Conservation (phyloP, 2,888 invertebrate genomes). For the Ferrisia virgata region DNA sequence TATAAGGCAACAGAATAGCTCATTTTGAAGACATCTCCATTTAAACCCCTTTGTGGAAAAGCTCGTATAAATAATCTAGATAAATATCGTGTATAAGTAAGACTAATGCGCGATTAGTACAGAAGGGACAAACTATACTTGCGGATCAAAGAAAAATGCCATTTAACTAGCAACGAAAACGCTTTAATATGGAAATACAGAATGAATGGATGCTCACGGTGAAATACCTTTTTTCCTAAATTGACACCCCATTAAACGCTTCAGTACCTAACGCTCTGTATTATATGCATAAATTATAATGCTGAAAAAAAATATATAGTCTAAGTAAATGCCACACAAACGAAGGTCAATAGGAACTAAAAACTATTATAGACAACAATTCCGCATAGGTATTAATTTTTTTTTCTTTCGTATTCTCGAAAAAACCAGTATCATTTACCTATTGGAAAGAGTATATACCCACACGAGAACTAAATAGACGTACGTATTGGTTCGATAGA, state of each 20-base stretch:
- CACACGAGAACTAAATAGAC: not conserved
- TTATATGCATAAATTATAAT: no score
- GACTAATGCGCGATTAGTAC: constrained; percentile 28
- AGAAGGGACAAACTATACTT: not conserved
- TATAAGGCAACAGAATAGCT: not conserved
- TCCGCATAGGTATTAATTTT: no score
- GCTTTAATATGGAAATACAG: not conserved
- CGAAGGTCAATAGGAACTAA: no score
- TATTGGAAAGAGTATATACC: no score
- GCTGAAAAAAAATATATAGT: no score
- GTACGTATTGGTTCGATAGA: not conserved
- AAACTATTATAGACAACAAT: no score
- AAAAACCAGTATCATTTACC: no score
- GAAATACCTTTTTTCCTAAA: no score
- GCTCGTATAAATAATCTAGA: constrained; percentile 22
- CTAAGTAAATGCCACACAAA: no score
- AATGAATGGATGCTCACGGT: not conserved
- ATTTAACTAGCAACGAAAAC: not conserved
- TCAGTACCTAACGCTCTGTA: no score
- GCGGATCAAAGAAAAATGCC: constrained; percentile 18
- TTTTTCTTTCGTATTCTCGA: no score
- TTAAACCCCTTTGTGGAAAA: constrained; percentile 21
- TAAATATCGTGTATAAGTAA: constrained; percentile 22
- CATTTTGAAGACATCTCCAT: not conserved
- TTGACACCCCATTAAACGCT: not conserved